Evolutionary conservation across 2,888 invertebrate genomes (phyloP), one percentile per base, ranked within the genome.

Genomic region (Epistrophella euchroma): DNA sequence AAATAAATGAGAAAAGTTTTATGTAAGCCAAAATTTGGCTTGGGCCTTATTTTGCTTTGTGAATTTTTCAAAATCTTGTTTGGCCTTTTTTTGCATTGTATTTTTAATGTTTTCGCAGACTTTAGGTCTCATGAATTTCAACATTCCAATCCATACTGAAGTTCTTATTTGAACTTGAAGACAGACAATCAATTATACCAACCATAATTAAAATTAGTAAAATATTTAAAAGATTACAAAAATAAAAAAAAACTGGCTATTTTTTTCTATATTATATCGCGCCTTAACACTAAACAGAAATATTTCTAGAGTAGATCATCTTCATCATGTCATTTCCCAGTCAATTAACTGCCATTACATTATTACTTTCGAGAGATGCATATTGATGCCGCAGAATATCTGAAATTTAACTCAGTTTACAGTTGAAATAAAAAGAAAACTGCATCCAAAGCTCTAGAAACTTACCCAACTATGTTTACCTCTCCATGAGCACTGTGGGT

Each of bases 281-380:
- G 17, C 32, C 15, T 37, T 32, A 11, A 50, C 43, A 32, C 43
- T 40, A 40, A 19, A 13, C 22, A 2, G 28, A 60, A 47, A 72
- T 4, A 4, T 77, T 78, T 82, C 60, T 66, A 45, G 71, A 74
- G 77, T 66, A 71, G 70, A 82, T 76, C 77, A 82, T 86, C 62
- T 78, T 76, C 77, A 82, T 86, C 62, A 58, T 58, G 71, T 77
- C 73, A 82, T 82, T 82, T 86, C 77, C 82, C 71, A 82, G 73
- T 78, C 82, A 86, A 82, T 86, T 86, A 86, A 74, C 73, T 66
- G 32, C 73, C 32, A 74, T 84, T 79, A 75, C 62, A 40, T 60
- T 43, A 50, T 19, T 28, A 56, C 43, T 74, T 62, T 56, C 47
- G 40, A 45, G 4, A 66, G 47, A 47, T 11, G 17, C 11, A 35